Conservation (phyloP, 2,797 vertebrate genomes). For the Lepilemur septentrionalis region DNA sequence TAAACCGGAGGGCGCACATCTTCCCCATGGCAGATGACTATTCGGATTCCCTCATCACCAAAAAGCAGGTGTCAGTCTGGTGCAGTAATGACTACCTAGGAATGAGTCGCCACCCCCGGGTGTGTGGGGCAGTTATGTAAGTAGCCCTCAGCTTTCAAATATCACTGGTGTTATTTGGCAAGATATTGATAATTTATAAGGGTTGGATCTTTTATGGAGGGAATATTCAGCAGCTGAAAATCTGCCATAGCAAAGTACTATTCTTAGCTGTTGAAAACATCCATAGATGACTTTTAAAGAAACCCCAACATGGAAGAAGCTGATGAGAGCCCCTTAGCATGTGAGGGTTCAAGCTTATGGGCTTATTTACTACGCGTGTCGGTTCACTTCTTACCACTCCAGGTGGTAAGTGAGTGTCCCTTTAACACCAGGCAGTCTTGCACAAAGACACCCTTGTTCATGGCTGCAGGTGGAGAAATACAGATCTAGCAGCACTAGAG, state of each 20-base stretch:
- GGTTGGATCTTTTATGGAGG: neutral
- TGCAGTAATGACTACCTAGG: slow-evolving; percentile 97
- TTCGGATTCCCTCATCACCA: slow-evolving; percentile 88
- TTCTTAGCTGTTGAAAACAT: neutral
- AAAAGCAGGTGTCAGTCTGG: slow-evolving; percentile 94
- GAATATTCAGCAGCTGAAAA: neutral
- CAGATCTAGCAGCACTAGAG: neutral
- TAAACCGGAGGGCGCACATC: slow-evolving; percentile 89
- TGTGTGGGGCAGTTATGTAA: slow-evolving; percentile 92
- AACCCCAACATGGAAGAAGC: neutral
- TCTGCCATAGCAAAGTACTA: neutral
- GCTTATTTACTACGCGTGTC: rapidly evolving
- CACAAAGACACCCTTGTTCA: neutral
- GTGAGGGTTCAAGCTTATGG: neutral
- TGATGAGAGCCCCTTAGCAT: neutral
- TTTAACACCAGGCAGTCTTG: neutral
- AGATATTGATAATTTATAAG: neutral
- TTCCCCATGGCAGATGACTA: slow-evolving; percentile 96
- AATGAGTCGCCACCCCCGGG: slow-evolving; percentile 94
- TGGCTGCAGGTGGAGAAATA: neutral
- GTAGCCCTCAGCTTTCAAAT: slow-evolving; percentile 71
- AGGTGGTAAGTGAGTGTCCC: too few relatives aligned
- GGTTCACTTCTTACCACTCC: neutral
- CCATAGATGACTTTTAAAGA: neutral
- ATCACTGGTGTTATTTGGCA: neutral